A percentile compares a stretch with the other conserved stretches of the same genome.
Evolutionary conservation across 2,888 invertebrate species (phyloP).

Genomic region (Charanyca ferruginea): DNA sequence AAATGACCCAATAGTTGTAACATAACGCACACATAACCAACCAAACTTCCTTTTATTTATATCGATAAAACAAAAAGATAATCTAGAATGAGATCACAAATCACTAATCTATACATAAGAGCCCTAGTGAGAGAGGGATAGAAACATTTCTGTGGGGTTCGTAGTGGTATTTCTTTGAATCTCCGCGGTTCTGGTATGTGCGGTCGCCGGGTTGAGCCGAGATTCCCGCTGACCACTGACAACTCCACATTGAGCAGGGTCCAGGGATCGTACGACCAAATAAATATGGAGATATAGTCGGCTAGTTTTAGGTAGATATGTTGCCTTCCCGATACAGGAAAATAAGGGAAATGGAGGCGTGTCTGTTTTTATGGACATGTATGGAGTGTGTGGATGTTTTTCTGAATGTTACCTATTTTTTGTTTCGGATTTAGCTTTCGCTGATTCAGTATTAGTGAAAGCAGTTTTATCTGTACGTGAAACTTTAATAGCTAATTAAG

Average conservation of each 20-base stretch:
- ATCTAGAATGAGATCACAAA: constrained; percentile 56
- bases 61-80: constrained; percentile 61
- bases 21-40: constrained; percentile 46
- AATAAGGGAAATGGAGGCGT: constrained; percentile 42
- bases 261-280: constrained; percentile 55
- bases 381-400: neutral
- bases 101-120: constrained; percentile 49
- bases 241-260: constrained; percentile 77
- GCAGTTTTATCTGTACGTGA: neutral
- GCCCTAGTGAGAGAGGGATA: constrained; percentile 71
- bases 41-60: constrained; percentile 50
- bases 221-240: constrained; percentile 85
- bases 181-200: constrained; percentile 83
- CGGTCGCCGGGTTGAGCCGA: constrained; percentile 79
- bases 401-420: neutral
- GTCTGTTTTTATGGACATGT: constrained; percentile 25
- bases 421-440: constrained; percentile 8
- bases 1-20: constrained; percentile 26
- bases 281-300: constrained; percentile 62
- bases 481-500: neutral
- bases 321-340: constrained; percentile 34
- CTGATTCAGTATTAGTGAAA: constrained; percentile 21
- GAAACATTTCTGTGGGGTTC: constrained; percentile 67
- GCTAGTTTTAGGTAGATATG: constrained; percentile 60
- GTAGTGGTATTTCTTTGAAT: constrained; percentile 82